Evolutionary conservation across 1,140 invertebrate genomes (phyloP).

Genomic region (Apolygus lucorum): DNA sequence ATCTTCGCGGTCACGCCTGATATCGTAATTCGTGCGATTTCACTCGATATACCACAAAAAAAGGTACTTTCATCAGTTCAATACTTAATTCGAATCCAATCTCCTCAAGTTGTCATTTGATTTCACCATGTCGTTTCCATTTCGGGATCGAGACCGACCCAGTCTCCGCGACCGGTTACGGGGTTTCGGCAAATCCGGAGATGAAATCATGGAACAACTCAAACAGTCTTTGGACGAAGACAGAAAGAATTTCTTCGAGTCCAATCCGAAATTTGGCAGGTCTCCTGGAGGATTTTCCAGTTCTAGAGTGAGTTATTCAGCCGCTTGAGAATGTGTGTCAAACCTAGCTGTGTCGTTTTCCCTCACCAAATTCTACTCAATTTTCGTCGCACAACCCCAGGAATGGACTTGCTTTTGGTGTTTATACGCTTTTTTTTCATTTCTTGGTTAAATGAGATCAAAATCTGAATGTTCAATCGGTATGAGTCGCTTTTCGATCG

Average conservation of each 20-base stretch:
- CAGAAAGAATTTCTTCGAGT: conserved; percentile 32
- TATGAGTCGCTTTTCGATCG: too few relatives aligned
- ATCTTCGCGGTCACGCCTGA: background rate
- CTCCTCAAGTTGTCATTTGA: background rate
- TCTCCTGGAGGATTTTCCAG: conserved; percentile 21
- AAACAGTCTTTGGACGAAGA: conserved; percentile 30
- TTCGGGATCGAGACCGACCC: conserved; percentile 30
- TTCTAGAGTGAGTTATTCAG: conserved; percentile 30
- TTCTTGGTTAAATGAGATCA: too few relatives aligned
- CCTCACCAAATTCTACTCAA: too few relatives aligned
- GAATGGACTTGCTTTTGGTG: too few relatives aligned
- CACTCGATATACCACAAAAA: background rate
- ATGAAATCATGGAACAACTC: conserved; percentile 32
- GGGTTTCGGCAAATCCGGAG: conserved; percentile 27
- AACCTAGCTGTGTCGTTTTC: too few relatives aligned
- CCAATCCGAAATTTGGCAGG: conserved; percentile 23
- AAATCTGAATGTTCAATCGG: too few relatives aligned
- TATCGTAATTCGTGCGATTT: background rate
- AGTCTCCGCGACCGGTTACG: conserved; percentile 29
- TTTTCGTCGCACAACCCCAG: too few relatives aligned
- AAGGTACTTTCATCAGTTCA: background rate
- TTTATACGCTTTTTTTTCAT: too few relatives aligned
- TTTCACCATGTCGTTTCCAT: conserved; percentile 30
- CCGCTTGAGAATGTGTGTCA: too few relatives aligned
- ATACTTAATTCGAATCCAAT: background rate